Conservation (phyloP, 2,113 vertebrate genomes). For the Pollachius pollachius region DNA sequence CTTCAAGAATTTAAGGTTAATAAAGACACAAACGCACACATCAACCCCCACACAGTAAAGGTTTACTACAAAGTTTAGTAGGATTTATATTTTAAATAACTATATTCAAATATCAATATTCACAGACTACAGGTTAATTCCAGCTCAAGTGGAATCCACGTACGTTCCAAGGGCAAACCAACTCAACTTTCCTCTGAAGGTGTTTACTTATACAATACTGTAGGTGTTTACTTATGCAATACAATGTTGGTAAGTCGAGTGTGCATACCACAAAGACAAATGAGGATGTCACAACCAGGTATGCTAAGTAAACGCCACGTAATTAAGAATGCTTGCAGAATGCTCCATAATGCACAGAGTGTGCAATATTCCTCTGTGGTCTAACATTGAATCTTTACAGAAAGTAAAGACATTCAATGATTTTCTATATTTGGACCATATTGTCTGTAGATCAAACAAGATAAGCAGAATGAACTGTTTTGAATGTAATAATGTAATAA, state of each 20-base stretch:
- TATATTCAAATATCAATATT: slow-evolving; percentile 51
- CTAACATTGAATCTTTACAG: too few species aligned
- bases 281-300: slow-evolving; percentile 31
- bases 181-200: slow-evolving; percentile 45
- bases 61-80: slow-evolving; percentile 2
- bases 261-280: slow-evolving; percentile 47
- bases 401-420: too few species aligned
- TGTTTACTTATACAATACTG: slow-evolving; percentile 14
- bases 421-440: too few species aligned
- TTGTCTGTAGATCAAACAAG: too few species aligned
- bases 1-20: slow-evolving; percentile 5
- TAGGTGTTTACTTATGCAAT: too few species aligned
- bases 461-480: too few species aligned
- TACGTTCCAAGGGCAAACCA: slow-evolving; percentile 49
- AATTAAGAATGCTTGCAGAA: background rate
- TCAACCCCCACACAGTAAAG: background rate
- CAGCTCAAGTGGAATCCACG: slow-evolving; percentile 31
- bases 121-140: slow-evolving; percentile 37
- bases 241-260: slow-evolving; percentile 23
- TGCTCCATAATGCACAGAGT: background rate
- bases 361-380: background rate
- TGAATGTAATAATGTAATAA: too few species aligned
- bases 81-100: slow-evolving; percentile 28
- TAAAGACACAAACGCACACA: background rate
- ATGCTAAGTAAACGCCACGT: slow-evolving; percentile 22